Evolutionary conservation across 1,140 invertebrate species (phyloP).

Genomic region (Diuraphis noxia): DNA sequence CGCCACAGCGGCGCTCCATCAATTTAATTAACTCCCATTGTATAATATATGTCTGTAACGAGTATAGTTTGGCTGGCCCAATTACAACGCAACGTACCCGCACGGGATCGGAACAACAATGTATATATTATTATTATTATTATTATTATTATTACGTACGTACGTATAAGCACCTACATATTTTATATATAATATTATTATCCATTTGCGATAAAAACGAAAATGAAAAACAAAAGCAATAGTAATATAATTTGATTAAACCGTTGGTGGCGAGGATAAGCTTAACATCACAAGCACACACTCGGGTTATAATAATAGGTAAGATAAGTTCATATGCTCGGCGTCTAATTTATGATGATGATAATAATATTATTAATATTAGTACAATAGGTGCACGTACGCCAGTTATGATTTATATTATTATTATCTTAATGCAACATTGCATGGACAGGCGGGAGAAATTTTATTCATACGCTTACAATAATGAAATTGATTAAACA

Average conservation of each 20-base stretch:
- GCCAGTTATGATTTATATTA: not conserved
- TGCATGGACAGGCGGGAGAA: not conserved
- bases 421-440: not conserved
- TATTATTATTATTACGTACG: not conserved
- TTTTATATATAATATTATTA: not conserved
- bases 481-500: not conserved
- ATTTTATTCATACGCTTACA: not conserved
- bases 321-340: not conserved
- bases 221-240: conserved; percentile 11
- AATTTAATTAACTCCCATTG: conserved; percentile 23
- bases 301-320: not conserved
- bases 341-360: not conserved
- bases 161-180: not conserved
- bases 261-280: not conserved
- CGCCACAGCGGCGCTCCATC: not conserved
- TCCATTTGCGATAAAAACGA: not conserved
- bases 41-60: not conserved
- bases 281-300: not conserved
- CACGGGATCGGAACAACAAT: not conserved
- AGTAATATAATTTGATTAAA: not conserved
- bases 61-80: not conserved
- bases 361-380: not conserved
- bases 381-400: not conserved
- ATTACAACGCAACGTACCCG: not conserved
- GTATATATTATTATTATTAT: too few relatives aligned